Conservation (phyloP, 2,797 vertebrate species). For the Gymnothorax javanicus region DNA sequence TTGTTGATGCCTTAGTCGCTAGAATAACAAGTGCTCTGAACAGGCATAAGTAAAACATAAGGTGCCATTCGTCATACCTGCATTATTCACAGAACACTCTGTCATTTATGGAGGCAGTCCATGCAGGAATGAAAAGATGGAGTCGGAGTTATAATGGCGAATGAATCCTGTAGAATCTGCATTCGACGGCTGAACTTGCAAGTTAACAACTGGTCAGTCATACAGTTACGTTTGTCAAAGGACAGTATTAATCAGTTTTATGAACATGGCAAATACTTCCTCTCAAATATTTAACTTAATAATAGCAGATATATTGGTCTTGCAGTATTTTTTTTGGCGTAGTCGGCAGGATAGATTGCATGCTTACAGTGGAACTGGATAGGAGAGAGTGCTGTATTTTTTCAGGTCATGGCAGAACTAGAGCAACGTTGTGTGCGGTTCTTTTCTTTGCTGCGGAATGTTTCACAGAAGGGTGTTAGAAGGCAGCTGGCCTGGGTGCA, state of each 20-base stretch:
- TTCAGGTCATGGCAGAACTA: background rate
- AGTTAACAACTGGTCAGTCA: background rate
- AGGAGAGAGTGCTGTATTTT: background rate
- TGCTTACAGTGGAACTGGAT: background rate
- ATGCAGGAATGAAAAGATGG: background rate
- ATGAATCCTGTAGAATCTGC: constrained; percentile 30
- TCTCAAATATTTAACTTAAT: background rate
- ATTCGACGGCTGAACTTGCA: constrained; percentile 31
- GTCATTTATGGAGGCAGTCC: constrained; percentile 36
- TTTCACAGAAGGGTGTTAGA: background rate
- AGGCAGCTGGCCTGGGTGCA: background rate
- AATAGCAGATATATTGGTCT: background rate
- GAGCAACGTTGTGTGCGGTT: background rate
- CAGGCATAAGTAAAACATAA: constrained; percentile 44
- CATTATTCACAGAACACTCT: constrained; percentile 49
- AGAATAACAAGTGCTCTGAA: constrained; percentile 41
- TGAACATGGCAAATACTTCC: background rate
- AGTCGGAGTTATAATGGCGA: background rate
- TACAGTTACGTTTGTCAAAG: background rate
- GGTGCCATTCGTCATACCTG: constrained; percentile 58
- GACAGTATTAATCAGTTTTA: background rate
- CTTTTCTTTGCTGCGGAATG: background rate
- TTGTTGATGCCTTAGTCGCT: constrained; percentile 40
- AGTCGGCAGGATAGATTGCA: background rate
- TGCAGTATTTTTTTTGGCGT: background rate